phyloP scores from a whole-genome alignment of 2,888 invertebrate species.

The Amblyjoppa proteus region DNA sequence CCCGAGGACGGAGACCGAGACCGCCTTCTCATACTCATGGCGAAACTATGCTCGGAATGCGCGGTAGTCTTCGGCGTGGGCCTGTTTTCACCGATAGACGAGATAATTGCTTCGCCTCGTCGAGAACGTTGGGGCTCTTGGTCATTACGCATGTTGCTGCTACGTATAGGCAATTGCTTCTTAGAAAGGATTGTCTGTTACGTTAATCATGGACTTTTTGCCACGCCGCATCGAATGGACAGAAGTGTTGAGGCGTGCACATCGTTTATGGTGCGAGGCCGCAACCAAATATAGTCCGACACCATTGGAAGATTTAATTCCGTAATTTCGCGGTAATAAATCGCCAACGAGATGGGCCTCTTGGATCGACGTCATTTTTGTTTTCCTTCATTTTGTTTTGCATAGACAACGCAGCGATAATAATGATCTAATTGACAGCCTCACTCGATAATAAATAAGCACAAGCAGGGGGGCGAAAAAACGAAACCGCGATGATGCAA shows the following conservation, averaged over 20 bases:
- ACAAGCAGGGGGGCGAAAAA: slow-evolving; percentile 26
- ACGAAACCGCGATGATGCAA: slow-evolving; percentile 40
- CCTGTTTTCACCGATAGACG: slow-evolving; percentile 74
- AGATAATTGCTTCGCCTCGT: slow-evolving; percentile 75
- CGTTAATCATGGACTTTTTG: slow-evolving; percentile 64
- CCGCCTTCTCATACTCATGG: slow-evolving; percentile 28
- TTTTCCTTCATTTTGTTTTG: too few relatives aligned
- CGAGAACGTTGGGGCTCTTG: slow-evolving; percentile 29
- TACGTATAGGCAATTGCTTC: slow-evolving; percentile 12
- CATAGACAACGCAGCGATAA: too few relatives aligned
- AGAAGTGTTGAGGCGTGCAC: slow-evolving; percentile 49
- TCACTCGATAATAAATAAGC: not conserved
- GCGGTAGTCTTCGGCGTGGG: slow-evolving; percentile 63
- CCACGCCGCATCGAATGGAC: slow-evolving; percentile 17
- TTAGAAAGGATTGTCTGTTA: slow-evolving; percentile 54
- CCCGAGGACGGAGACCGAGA: not conserved
- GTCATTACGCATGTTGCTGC: slow-evolving; percentile 13
- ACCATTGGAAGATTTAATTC: slow-evolving; percentile 52
- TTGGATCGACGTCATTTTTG: too few relatives aligned
- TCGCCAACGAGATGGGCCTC: slow-evolving; percentile 45
- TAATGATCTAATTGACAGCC: not conserved
- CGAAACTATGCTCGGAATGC: slow-evolving; percentile 54
- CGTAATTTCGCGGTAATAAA: slow-evolving; percentile 44
- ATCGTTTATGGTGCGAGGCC: slow-evolving; percentile 50
- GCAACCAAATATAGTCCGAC: slow-evolving; percentile 64